These are phyloP conservation scores for Empidonax traillii DNA, from an alignment of 2,113 vertebrate species.

Conservation along the genomic window DNA sequence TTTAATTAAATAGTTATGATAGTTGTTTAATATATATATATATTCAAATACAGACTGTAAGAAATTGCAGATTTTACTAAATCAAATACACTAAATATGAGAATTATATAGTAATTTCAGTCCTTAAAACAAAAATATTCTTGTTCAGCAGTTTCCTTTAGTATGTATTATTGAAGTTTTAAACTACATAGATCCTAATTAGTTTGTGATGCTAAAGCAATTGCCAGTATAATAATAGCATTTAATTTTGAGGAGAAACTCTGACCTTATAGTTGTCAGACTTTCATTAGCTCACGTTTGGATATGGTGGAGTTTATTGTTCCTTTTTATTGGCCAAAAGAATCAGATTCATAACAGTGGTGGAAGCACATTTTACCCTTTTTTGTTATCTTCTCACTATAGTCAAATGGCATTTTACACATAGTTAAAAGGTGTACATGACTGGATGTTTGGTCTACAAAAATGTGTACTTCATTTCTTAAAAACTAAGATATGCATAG, in stretches of 20 bases:
- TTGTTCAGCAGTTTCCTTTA: not conserved
- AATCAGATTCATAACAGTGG: rapidly evolving
- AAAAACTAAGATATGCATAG: not conserved
- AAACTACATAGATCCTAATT: not conserved
- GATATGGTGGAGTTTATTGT: not conserved
- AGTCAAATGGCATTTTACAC: not conserved
- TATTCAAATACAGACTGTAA: not conserved
- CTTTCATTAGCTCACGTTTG: not conserved
- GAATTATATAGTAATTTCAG: not conserved
- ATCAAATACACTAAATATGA: not conserved
- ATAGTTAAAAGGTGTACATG: not conserved
- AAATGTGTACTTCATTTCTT: not conserved
- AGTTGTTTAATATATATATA: not conserved
- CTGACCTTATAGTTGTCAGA: not conserved
- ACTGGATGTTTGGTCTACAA: not conserved
- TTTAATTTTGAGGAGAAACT: not conserved
- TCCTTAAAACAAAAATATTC: not conserved
- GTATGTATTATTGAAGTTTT: not conserved
- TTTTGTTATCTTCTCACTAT: not conserved
- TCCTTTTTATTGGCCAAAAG: not conserved
- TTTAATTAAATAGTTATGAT: not conserved
- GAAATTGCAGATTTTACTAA: not conserved
- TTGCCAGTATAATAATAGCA: not conserved
- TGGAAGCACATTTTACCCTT: not conserved
- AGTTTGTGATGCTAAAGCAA: not conserved